These are phyloP conservation scores for Pyxicephalus adspersus DNA, from an alignment of 2,113 vertebrate species.

Conservation along the genomic window DNA sequence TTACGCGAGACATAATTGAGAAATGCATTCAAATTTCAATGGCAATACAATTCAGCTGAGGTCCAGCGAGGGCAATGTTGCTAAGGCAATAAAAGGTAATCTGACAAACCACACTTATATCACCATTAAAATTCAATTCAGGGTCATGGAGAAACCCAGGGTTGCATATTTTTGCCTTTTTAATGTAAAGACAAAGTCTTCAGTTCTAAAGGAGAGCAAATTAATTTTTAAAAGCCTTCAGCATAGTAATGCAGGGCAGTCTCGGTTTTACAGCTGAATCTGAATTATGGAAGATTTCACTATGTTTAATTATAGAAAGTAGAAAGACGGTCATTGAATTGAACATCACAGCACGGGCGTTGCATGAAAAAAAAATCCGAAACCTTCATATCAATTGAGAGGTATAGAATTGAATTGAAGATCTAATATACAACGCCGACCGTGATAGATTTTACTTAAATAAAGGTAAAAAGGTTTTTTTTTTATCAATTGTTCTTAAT, in stretches of 20 bases:
- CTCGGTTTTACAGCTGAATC: constrained; percentile 42
- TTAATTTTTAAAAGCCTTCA: constrained; percentile 52
- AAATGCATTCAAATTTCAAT: constrained; percentile 27
- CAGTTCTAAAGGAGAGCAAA: constrained; percentile 46
- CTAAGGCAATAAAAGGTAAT: constrained; percentile 46
- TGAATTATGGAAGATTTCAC: constrained; percentile 54
- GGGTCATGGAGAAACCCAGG: constrained; percentile 33
- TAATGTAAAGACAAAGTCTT: constrained; percentile 49
- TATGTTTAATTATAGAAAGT: constrained; percentile 56
- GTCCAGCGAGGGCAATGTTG: constrained; percentile 39
- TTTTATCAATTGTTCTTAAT: not conserved
- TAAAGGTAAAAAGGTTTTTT: too few species aligned
- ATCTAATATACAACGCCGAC: constrained; percentile 38
- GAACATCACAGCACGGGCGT: constrained; percentile 26
- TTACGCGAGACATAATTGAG: constrained; percentile 28
- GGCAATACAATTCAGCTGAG: constrained; percentile 46
- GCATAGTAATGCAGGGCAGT: constrained; percentile 45
- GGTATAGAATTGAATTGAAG: constrained; percentile 59
- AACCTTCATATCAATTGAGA: constrained; percentile 50
- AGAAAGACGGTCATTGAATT: constrained; percentile 58
- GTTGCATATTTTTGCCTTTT: constrained; percentile 46
- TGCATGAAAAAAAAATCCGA: constrained; percentile 30
- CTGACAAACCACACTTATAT: constrained; percentile 30
- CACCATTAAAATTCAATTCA: constrained; percentile 55
- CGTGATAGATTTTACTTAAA: constrained; percentile 2